Evolutionary conservation across 2,888 invertebrate genomes (phyloP), one percentile per base, ranked within the genome.

Genomic region (Mesochorus sp.): DNA sequence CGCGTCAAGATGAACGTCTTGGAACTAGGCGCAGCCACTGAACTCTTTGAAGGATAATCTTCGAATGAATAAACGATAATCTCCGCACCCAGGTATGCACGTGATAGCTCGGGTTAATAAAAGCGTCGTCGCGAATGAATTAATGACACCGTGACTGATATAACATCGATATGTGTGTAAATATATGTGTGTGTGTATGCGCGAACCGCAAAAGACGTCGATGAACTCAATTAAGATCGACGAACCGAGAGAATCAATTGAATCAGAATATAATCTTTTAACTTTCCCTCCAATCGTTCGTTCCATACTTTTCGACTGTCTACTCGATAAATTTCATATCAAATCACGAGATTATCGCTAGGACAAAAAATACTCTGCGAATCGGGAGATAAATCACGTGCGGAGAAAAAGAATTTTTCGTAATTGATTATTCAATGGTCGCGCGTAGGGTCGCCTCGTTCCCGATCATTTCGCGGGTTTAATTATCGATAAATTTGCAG

Each of bases 31-130:
- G 87, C 86, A 88, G 88, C 85, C 87, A 88, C 85, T 87, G 88
- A 88, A 88, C 88, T 88, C 88, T 71, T 70, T 81, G 88, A 89
- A 89, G 88, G 88, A 89, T 89, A 88, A 87, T 88, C 86, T 82
- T 82, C 83, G 86, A 87, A 84, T 88, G 88, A 87, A 88, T 88
- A 88, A 88, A 88, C 85, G 87, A 88, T 88, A 85, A 88, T 87
- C 84, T 80, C 78, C 81, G 79, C 76, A 76, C 76, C 76, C 76
- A 76, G 64, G 76, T 76, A 76, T 76, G 76, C 76, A 66, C 59
- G 66, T 59, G 53, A 71, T 59, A 49, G 59, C 61, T 70, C 49
- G 47, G 64, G 51, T 64, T 66, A 66, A 64, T 76, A 71, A 71
- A 76, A 17, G 61, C 66, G 76, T 66, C 59, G 66, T 76, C 66